Percentiles rank a stretch among this genome's conserved stretches.
These are phyloP conservation scores for Epirrhoe tristata DNA, from an alignment of 2,888 invertebrate genomes.

Conservation along the genomic window DNA sequence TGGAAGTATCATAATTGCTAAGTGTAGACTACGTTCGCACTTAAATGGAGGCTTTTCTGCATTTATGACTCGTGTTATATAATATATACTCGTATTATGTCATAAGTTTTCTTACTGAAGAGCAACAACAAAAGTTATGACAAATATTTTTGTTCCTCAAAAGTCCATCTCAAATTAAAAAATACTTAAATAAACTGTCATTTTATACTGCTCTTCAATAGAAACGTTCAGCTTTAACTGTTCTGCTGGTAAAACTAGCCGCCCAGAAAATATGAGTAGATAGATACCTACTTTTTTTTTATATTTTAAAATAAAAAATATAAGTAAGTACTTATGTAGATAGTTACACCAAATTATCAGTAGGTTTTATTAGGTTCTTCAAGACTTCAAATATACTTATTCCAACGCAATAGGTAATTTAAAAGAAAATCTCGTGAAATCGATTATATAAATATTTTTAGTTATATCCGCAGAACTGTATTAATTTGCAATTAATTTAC, in stretches of 20 bases:
- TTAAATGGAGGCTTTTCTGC: conserved; percentile 1
- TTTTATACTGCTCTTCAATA: background rate
- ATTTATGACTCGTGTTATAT: background rate
- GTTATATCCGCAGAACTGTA: conserved; percentile 1
- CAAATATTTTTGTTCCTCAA: background rate
- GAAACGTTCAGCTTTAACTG: background rate
- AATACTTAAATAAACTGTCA: background rate
- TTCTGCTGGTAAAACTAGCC: background rate
- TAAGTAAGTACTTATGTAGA: too few species aligned
- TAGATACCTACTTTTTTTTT: too few species aligned
- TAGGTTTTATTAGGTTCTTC: too few species aligned
- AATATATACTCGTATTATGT: background rate
- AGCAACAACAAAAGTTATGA: background rate
- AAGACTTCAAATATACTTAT: too few species aligned
- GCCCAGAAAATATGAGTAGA: background rate
- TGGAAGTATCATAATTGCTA: background rate
- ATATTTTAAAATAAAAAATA: background rate
- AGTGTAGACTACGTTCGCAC: background rate
- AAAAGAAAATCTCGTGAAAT: too few species aligned
- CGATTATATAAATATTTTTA: background rate
- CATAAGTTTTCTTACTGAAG: background rate
- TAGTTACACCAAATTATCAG: too few species aligned
- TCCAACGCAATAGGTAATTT: too few species aligned
- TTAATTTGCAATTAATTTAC: background rate
- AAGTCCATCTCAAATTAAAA: background rate